A percentile compares a stretch with the other conserved stretches of the same genome.
These are phyloP conservation scores for Scatophagus argus DNA, from an alignment of 2,113 vertebrate species.

Conservation along the genomic window DNA sequence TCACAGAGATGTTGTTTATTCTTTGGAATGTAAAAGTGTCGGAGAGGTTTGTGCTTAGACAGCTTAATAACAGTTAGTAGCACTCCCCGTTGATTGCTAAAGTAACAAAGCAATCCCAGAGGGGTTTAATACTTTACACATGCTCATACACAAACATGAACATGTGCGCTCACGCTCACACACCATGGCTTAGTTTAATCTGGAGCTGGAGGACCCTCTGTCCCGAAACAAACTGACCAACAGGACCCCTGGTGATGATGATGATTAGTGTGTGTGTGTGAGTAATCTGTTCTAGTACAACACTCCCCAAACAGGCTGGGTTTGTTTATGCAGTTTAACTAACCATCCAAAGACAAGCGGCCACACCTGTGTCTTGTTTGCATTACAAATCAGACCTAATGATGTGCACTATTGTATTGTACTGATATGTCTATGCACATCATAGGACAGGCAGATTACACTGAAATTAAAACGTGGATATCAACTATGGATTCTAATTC, in stretches of 20 bases:
- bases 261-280: not conserved
- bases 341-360: not conserved
- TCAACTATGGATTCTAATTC: not conserved
- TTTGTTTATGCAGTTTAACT: not conserved
- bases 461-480: too few relatives aligned
- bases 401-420: not conserved
- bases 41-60: not conserved
- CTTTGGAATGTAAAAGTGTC: conserved; percentile 42
- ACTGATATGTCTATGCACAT: not conserved
- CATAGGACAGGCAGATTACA: not conserved
- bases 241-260: not conserved
- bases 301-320: not conserved
- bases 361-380: conserved; percentile 22
- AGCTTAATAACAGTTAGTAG: conserved; percentile 46
- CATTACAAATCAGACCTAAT: not conserved
- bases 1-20: not conserved
- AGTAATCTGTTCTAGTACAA: not conserved
- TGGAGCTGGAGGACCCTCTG: conserved; percentile 20
- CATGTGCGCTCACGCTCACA: conserved; percentile 15
- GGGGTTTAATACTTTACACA: conserved; percentile 33
- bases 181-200: conserved; percentile 48
- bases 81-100: conserved; percentile 53
- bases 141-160: conserved; percentile 18
- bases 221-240: conserved; percentile 10
- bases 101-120: conserved; percentile 67